Evolutionary conservation across 2,888 invertebrate genomes (phyloP).

Genomic region (Syrista parreyssii): DNA sequence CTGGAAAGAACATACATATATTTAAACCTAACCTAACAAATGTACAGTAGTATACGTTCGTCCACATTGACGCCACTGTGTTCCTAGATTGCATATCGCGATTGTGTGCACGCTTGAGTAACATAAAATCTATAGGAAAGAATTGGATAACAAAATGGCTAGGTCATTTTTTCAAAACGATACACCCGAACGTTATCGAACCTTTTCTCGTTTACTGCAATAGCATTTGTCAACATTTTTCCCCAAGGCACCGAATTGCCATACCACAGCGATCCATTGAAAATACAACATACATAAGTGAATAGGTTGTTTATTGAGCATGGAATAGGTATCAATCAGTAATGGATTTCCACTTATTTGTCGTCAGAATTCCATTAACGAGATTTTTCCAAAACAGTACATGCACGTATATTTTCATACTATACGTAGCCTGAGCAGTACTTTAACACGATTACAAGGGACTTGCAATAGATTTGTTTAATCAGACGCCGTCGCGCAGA

Average conservation of each 20-base stretch:
- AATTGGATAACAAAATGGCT: background rate
- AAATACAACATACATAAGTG: background rate
- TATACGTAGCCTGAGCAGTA: background rate
- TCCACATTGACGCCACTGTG: background rate
- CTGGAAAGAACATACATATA: background rate
- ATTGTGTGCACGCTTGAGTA: conserved; percentile 35
- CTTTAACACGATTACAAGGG: background rate
- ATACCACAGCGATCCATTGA: background rate
- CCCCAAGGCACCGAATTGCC: background rate
- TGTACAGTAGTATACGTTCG: background rate
- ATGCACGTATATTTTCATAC: background rate
- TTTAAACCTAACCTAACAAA: background rate
- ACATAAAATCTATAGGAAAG: conserved; percentile 14
- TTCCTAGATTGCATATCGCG: conserved; percentile 20
- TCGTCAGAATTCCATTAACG: background rate
- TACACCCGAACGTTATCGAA: background rate
- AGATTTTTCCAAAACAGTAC: background rate
- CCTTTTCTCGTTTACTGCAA: background rate
- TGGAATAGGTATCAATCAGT: background rate
- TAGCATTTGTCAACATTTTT: background rate
- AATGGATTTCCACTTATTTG: background rate
- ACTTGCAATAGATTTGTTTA: background rate
- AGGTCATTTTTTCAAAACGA: background rate
- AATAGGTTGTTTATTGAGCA: background rate
- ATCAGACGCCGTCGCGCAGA: background rate